Evolutionary conservation across 2,888 invertebrate species (phyloP).

Genomic region (Mesopsocus fuscifrons): DNA sequence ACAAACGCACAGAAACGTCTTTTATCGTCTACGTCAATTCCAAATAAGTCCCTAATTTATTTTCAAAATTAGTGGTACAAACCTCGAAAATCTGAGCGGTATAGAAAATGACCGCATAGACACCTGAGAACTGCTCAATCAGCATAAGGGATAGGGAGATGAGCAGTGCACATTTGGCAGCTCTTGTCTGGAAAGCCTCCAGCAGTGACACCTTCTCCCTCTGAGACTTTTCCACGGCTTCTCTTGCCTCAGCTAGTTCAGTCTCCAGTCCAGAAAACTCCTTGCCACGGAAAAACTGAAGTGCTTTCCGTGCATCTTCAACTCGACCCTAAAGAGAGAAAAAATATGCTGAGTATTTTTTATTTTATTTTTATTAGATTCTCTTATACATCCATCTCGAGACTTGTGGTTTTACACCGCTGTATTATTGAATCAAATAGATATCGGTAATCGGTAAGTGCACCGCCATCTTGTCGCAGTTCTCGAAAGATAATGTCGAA

Average conservation of each 20-base stretch:
- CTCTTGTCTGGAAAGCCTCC: slow-evolving; percentile 27
- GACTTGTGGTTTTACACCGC: too few relatives aligned
- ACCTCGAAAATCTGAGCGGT: slow-evolving; percentile 48
- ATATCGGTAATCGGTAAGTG: too few relatives aligned
- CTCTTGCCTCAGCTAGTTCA: slow-evolving; percentile 42
- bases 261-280: slow-evolving; percentile 38
- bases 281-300: slow-evolving; percentile 53
- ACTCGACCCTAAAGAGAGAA: slow-evolving; percentile 3
- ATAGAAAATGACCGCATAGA: slow-evolving; percentile 71
- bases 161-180: slow-evolving; percentile 42
- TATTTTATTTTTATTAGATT: too few relatives aligned
- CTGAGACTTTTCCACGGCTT: slow-evolving; percentile 23
- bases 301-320: slow-evolving; percentile 44
- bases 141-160: slow-evolving; percentile 68
- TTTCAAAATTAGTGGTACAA: slow-evolving; percentile 12
- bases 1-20: too few relatives aligned
- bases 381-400: too few relatives aligned
- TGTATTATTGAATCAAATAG: too few relatives aligned
- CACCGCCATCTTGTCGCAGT: too few relatives aligned
- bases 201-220: background rate
- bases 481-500: too few relatives aligned
- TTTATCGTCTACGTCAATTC: too few relatives aligned
- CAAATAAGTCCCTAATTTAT: too few relatives aligned
- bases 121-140: slow-evolving; percentile 73
- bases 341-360: background rate